A percentile compares a stretch with the other conserved stretches of the same genome.
Evolutionary conservation across 2,888 invertebrate genomes (phyloP).

Genomic region (Hypomecis punctinalis): DNA sequence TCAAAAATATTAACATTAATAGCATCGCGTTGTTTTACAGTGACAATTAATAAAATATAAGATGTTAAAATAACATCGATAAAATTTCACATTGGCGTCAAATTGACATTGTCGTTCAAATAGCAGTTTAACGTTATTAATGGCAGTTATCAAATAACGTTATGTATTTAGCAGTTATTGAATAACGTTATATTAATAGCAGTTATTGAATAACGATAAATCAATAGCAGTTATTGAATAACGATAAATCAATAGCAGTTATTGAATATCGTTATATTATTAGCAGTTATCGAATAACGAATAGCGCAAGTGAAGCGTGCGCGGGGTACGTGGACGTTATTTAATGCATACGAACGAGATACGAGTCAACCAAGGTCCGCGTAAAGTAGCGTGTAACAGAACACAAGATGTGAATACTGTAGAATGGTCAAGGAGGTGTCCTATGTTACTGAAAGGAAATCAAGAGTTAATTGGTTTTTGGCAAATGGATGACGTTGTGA

Average conservation of each 20-base stretch:
- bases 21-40: background rate
- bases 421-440: constrained; percentile 54
- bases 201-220: constrained; percentile 4
- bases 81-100: background rate
- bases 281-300: constrained; percentile 28
- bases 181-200: background rate
- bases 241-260: constrained; percentile 26
- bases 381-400: constrained; percentile 69
- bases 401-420: constrained; percentile 58
- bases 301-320: constrained; percentile 56
- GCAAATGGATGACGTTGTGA: constrained; percentile 43
- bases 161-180: background rate
- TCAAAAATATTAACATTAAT: too few species aligned
- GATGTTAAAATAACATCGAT: constrained; percentile 2
- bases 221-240: constrained; percentile 28
- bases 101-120: background rate
- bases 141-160: background rate
- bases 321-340: constrained; percentile 53
- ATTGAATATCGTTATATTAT: background rate
- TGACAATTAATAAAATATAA: constrained; percentile 1
- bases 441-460: constrained; percentile 59
- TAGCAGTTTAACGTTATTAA: background rate
- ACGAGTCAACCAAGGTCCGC: constrained; percentile 63
- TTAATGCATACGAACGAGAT: constrained; percentile 74
- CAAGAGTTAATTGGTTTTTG: constrained; percentile 48